Percentiles rank a stretch among this genome's conserved stretches.
Conservation (phyloP, 2,797 vertebrate species). For the Pempheris klunzingeri region DNA sequence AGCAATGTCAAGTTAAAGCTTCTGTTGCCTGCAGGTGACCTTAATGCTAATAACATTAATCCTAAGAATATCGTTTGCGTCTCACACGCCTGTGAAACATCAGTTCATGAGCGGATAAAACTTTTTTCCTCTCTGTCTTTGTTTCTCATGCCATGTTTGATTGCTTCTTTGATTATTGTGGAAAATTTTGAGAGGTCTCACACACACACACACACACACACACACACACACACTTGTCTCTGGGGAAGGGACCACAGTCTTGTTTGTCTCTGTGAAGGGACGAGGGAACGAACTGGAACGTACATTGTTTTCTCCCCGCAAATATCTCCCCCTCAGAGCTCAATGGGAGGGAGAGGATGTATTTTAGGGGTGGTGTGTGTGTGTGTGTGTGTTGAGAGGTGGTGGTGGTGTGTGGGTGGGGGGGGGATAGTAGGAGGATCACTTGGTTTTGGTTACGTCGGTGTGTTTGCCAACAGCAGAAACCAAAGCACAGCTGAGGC, state of each 20-base stretch:
- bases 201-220: constrained; percentile 35
- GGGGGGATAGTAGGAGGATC: constrained; percentile 10
- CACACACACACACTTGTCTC: constrained; percentile 31
- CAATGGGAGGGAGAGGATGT: constrained; percentile 37
- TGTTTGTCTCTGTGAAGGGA: constrained; percentile 68
- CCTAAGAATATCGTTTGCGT: too few relatives aligned
- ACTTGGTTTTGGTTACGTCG: constrained; percentile 46
- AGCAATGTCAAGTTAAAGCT: too few relatives aligned
- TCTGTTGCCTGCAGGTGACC: not conserved
- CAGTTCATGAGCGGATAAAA: not conserved
- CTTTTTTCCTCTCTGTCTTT: constrained; percentile 6
- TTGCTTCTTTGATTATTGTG: constrained; percentile 65
- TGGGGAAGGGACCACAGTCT: constrained; percentile 67
- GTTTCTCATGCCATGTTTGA: constrained; percentile 47
- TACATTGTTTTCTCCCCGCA: constrained; percentile 78
- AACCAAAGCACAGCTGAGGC: constrained; percentile 46
- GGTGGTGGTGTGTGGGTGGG: constrained; percentile 11
- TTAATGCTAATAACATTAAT: not conserved
- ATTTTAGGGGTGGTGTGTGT: constrained; percentile 10
- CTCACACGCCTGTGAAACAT: constrained; percentile 23
- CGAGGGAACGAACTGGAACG: constrained; percentile 62
- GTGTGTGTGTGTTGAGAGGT: constrained; percentile 6
- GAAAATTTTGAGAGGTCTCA: constrained; percentile 44
- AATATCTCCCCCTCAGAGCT: constrained; percentile 72
- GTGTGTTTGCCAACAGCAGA: constrained; percentile 47